phyloP scores from a whole-genome alignment of 2,797 vertebrate species.

The Catharus ustulatus region DNA sequence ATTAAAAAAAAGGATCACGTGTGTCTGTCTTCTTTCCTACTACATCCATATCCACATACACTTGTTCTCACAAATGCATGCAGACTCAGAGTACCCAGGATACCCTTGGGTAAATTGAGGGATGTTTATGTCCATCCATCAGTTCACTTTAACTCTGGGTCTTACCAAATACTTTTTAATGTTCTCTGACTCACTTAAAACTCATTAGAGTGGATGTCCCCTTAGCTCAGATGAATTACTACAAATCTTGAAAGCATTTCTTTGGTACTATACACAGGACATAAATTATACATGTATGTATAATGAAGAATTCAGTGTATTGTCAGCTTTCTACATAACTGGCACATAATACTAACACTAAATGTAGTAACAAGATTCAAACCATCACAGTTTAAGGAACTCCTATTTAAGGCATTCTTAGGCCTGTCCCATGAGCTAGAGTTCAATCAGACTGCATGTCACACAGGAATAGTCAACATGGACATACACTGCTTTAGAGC shows the following conservation, averaged over 20 bases:
- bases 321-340: background rate
- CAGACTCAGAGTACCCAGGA: background rate
- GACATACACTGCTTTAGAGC: background rate
- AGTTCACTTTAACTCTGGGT: background rate
- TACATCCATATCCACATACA: background rate
- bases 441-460: background rate
- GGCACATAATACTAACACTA: accelerated
- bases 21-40: background rate
- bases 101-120: background rate
- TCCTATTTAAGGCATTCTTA: background rate
- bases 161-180: background rate
- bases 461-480: background rate
- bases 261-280: background rate
- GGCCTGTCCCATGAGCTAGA: background rate
- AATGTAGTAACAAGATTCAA: background rate
- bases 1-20: too few relatives aligned
- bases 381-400: background rate
- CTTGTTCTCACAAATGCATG: background rate
- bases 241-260: background rate
- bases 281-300: background rate
- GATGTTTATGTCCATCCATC: background rate
- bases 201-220: background rate
- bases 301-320: background rate
- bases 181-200: background rate
- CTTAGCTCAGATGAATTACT: background rate